Conservation (phyloP, 2,797 vertebrate species). For the Rhabdomys pumilio region DNA sequence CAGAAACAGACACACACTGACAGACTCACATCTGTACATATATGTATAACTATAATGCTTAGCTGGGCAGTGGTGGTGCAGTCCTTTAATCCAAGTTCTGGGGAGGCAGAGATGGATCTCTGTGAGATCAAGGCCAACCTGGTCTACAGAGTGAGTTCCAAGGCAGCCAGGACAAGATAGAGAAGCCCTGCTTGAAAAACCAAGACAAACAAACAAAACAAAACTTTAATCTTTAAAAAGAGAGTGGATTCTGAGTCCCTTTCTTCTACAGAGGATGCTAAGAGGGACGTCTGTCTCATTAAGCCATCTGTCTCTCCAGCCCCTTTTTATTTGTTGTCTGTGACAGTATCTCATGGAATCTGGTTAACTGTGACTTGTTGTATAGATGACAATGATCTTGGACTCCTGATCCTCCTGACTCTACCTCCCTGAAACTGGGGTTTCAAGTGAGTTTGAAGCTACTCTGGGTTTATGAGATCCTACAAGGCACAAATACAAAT, state of each 20-base stretch:
- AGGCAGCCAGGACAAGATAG: no score
- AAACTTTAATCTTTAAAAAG: no score
- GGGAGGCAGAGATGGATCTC: no score
- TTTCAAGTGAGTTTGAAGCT: background rate
- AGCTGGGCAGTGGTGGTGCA: no score
- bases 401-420: background rate
- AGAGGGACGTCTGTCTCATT: background rate
- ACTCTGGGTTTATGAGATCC: background rate
- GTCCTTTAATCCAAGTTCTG: no score
- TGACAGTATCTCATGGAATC: background rate
- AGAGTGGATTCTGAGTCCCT: background rate
- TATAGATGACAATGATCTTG: background rate
- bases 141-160: no score
- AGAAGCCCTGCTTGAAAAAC: no score
- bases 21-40: background rate
- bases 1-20: background rate
- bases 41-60: background rate
- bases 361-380: background rate
- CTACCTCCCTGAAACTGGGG: background rate
- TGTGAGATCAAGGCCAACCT: no score
- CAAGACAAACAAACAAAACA: no score
- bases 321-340: background rate
- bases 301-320: background rate
- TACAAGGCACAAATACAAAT: no score
- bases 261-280: background rate